Conservation (phyloP, 2,797 vertebrate species). For the Salarias fasciatus region DNA sequence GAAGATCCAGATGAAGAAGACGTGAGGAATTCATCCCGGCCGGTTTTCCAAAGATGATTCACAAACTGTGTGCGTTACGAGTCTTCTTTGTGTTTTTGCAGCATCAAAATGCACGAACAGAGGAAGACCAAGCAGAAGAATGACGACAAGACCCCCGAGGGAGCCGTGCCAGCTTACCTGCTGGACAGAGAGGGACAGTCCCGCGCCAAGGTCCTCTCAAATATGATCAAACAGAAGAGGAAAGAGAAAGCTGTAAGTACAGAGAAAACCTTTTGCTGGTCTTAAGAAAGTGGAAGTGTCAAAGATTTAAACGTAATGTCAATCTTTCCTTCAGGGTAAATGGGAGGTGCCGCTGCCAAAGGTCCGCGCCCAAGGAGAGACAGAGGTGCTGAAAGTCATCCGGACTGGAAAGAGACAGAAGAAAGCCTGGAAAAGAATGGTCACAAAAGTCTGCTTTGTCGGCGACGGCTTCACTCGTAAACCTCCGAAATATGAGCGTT, state of each 20-base stretch:
- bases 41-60: too few species aligned
- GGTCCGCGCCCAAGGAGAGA: constrained; percentile 97
- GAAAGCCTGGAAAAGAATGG: constrained; percentile 99
- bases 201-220: constrained; percentile 95
- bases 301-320: too few species aligned
- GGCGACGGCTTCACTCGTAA: constrained; percentile 98
- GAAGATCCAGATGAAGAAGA: constrained; percentile 99
- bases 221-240: constrained; percentile 99
- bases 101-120: constrained; percentile 98
- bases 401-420: constrained; percentile 96
- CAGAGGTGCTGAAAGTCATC: constrained; percentile 96
- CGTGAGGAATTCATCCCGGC: constrained; percentile 82
- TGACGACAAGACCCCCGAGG: constrained; percentile 97
- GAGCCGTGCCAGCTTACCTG: constrained; percentile 94
- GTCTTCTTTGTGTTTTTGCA: constrained; percentile 60
- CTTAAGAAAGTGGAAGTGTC: too few species aligned
- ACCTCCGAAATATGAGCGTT: constrained; percentile 97
- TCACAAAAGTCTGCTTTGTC: constrained; percentile 98
- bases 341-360: constrained; percentile 99
- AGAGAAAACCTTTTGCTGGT: too few species aligned
- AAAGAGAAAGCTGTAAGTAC: constrained; percentile 97
- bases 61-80: background rate
- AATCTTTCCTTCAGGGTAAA: constrained; percentile 86
- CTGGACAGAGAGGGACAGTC: constrained; percentile 96
- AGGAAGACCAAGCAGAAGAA: constrained; percentile 95